phyloP scores from a whole-genome alignment of 2,888 invertebrate species.

The Clanis bilineata region DNA sequence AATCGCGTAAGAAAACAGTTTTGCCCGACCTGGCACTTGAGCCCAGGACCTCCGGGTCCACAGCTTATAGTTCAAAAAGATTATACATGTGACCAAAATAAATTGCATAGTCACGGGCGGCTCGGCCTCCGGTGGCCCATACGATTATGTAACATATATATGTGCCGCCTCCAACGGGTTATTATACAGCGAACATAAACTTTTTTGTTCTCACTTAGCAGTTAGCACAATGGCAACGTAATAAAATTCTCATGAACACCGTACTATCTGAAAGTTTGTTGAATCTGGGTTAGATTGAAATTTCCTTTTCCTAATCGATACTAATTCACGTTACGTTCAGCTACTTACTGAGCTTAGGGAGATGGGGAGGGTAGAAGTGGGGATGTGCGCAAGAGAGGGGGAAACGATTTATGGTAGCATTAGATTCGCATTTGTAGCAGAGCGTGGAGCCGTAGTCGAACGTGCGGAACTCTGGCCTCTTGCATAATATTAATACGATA shows the following conservation, averaged over 20 bases:
- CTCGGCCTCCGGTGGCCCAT: too few species aligned
- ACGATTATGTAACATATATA: not conserved
- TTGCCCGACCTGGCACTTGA: too few species aligned
- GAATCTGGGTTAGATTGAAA: conserved; percentile 43
- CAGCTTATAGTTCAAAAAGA: too few species aligned
- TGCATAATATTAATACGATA: conserved; percentile 40
- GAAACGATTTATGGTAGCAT: conserved; percentile 68
- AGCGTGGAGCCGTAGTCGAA: conserved; percentile 37
- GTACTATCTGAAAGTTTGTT: conserved; percentile 4
- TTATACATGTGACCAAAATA: too few species aligned
- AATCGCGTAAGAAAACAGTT: too few species aligned
- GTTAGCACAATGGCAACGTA: not conserved
- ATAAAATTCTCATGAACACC: conserved; percentile 4
- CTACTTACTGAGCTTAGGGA: conserved; percentile 50
- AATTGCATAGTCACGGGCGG: too few species aligned
- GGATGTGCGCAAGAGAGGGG: conserved; percentile 52
- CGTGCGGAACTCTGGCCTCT: conserved; percentile 36
- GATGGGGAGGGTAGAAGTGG: conserved; percentile 29
- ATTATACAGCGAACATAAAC: not conserved
- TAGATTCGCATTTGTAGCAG: conserved; percentile 68
- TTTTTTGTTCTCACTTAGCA: not conserved
- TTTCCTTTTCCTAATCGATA: conserved; percentile 66
- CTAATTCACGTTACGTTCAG: conserved; percentile 64
- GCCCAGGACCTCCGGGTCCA: too few species aligned
- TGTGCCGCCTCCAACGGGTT: too few species aligned